Evolutionary conservation across 2,888 invertebrate species (phyloP).

Genomic region (Volucella inanis): DNA sequence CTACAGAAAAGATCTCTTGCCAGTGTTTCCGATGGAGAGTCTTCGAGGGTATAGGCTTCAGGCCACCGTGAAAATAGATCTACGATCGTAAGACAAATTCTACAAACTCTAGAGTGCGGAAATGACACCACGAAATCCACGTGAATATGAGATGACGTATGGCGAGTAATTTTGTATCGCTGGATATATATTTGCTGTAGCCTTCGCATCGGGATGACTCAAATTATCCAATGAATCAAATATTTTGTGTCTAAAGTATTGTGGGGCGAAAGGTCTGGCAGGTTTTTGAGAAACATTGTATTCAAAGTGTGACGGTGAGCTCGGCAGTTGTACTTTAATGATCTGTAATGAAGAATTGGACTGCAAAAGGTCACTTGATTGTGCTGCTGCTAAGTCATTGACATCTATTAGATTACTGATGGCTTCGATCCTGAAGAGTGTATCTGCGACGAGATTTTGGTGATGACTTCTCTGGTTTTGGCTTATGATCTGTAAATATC

Average conservation of each 20-base stretch:
- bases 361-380: conserved; percentile 5
- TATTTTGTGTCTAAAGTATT: neutral
- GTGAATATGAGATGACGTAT: too few relatives aligned
- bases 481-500: too few relatives aligned
- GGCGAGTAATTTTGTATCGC: too few relatives aligned
- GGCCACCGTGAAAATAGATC: too few relatives aligned
- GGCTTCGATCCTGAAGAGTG: neutral
- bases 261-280: neutral
- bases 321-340: neutral
- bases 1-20: too few relatives aligned
- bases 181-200: neutral
- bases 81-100: too few relatives aligned
- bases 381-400: neutral
- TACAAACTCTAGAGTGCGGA: too few relatives aligned
- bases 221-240: neutral
- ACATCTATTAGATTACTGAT: conserved; percentile 3
- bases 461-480: neutral
- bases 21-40: too few relatives aligned
- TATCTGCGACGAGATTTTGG: conserved; percentile 2
- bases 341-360: conserved; percentile 3
- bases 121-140: too few relatives aligned
- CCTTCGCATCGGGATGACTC: neutral
- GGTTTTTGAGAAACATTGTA: neutral
- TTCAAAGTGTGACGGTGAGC: neutral
- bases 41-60: too few relatives aligned